Percentiles rank a stretch among this genome's conserved stretches.
Conservation (phyloP, 2,797 vertebrate genomes). For the Chaenodraco wilsoni region DNA sequence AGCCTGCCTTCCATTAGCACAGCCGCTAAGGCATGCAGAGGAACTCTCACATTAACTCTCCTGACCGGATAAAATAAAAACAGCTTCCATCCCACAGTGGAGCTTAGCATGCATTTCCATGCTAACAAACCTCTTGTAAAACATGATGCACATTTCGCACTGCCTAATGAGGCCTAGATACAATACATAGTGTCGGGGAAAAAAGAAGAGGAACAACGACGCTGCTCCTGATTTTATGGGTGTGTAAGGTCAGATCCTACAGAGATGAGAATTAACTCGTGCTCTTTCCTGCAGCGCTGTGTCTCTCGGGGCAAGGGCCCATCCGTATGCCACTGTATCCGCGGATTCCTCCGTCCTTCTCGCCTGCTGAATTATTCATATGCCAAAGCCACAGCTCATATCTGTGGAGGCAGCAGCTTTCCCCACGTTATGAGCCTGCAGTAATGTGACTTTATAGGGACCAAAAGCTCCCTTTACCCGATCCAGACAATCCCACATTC, state of each 20-base stretch:
- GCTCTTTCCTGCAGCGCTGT: slow-evolving; percentile 28
- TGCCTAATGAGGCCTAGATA: slow-evolving; percentile 66
- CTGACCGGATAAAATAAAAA: slow-evolving; percentile 68
- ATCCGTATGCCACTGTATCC: slow-evolving; percentile 55
- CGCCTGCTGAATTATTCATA: slow-evolving; percentile 77
- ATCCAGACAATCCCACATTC: slow-evolving; percentile 53
- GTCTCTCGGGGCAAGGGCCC: slow-evolving; percentile 56
- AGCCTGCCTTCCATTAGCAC: slow-evolving; percentile 72
- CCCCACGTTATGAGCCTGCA: slow-evolving; percentile 59
- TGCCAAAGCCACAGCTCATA: slow-evolving; percentile 67
- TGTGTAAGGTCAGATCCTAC: slow-evolving; percentile 58
- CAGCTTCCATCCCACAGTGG: slow-evolving; percentile 31
- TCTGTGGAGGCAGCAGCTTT: slow-evolving; percentile 77
- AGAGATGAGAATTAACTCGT: slow-evolving; percentile 57
- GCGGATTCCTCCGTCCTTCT: slow-evolving; percentile 59
- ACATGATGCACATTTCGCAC: slow-evolving; percentile 60
- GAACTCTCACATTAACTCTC: slow-evolving; percentile 73
- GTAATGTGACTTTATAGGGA: slow-evolving; percentile 63
- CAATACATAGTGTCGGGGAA: slow-evolving; percentile 4
- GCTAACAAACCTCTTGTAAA: slow-evolving; percentile 72
- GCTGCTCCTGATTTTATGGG: slow-evolving; percentile 24
- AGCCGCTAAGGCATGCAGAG: slow-evolving; percentile 59
- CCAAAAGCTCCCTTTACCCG: slow-evolving; percentile 58
- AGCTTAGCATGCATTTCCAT: slow-evolving; percentile 72
- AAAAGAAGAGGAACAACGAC: not conserved